Percentiles rank a stretch among this genome's conserved stretches.
phyloP scores from a whole-genome alignment of 2,113 vertebrate species.

The Rhynchomys soricoides region DNA sequence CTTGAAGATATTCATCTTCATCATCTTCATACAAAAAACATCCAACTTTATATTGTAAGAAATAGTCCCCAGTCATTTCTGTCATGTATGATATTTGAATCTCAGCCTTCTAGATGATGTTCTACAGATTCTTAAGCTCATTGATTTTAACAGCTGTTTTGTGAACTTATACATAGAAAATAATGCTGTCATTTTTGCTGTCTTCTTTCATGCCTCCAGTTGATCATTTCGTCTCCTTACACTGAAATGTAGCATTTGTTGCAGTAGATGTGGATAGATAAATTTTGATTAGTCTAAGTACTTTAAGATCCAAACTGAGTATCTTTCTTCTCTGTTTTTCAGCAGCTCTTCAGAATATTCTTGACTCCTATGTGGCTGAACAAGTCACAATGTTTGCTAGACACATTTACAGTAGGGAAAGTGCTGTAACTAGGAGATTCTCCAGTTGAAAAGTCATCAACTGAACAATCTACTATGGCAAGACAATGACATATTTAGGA shows the following conservation, averaged over 20 bases:
- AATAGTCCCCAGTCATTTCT: neutral
- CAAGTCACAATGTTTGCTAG: neutral
- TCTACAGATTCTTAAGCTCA: neutral
- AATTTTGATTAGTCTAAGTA: neutral
- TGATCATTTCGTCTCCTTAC: neutral
- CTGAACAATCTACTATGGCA: neutral
- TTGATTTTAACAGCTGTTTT: neutral
- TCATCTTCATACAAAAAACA: neutral
- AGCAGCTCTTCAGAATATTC: neutral
- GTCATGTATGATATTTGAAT: neutral
- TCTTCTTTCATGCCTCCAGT: neutral
- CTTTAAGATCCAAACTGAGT: neutral
- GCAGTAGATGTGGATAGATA: neutral
- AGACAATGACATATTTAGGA: neutral
- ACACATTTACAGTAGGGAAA: neutral
- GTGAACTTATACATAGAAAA: neutral
- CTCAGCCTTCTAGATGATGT: neutral
- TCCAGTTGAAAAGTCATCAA: too few species aligned
- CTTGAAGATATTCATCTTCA: too few species aligned
- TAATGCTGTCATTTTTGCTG: neutral
- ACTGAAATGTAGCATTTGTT: neutral
- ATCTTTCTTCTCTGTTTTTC: neutral
- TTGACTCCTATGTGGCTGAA: neutral
- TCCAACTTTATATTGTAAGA: neutral
- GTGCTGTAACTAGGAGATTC: neutral